These are phyloP conservation scores for Tenrec ecaudatus DNA, from an alignment of 2,113 vertebrate genomes.

Conservation along the genomic window DNA sequence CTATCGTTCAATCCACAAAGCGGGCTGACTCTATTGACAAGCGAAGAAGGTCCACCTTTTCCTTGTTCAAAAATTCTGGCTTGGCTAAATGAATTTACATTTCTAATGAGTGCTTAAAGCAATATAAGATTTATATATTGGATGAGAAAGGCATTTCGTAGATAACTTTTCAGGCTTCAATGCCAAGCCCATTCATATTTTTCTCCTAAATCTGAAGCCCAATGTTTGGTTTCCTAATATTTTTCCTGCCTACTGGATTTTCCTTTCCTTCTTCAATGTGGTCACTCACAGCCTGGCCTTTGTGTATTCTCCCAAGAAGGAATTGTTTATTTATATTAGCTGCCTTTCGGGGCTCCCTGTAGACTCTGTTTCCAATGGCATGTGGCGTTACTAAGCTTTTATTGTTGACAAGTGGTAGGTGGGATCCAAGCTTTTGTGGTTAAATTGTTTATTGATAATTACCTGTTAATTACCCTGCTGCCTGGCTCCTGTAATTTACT, in stretches of 20 bases:
- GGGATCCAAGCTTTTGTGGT: conserved; percentile 86
- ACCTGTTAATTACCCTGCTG: conserved; percentile 87
- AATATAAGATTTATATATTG: conserved; percentile 69
- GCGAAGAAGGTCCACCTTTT: conserved; percentile 62
- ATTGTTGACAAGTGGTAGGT: conserved; percentile 88
- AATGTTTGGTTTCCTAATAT: conserved; percentile 84
- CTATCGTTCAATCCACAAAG: conserved; percentile 60
- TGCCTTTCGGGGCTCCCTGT: conserved; percentile 82
- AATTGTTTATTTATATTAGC: conserved; percentile 89
- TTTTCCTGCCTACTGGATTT: conserved; percentile 83
- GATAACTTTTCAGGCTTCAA: conserved; percentile 75
- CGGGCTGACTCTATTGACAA: conserved; percentile 60
- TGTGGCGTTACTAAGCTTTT: conserved; percentile 87
- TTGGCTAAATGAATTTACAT: conserved; percentile 66
- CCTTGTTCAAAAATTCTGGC: conserved; percentile 54
- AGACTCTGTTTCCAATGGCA: conserved; percentile 88
- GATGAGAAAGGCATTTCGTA: conserved; percentile 76
- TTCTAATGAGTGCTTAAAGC: conserved; percentile 64
- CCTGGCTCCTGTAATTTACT: conserved; percentile 86
- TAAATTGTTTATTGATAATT: conserved; percentile 90
- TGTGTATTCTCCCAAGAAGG: conserved; percentile 86
- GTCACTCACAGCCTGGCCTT: conserved; percentile 79
- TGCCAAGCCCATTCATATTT: conserved; percentile 74
- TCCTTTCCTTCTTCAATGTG: conserved; percentile 76
- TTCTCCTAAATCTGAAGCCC: conserved; percentile 79